These are phyloP conservation scores for Rhabdomys pumilio DNA, from an alignment of 2,797 vertebrate genomes.

Conservation along the genomic window DNA sequence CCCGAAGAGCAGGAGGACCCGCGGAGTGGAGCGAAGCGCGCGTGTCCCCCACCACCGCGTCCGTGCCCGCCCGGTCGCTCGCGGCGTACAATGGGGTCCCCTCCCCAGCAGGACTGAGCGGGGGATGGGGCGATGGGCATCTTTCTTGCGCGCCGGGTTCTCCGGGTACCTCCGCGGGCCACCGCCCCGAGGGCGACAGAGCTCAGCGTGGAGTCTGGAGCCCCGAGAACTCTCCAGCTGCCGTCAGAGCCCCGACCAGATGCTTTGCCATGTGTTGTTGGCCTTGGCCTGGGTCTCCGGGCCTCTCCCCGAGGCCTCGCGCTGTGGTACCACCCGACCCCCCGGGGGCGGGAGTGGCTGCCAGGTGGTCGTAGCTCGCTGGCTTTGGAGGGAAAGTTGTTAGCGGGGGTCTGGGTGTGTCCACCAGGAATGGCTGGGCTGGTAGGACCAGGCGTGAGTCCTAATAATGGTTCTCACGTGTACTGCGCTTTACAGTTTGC, in stretches of 20 bases:
- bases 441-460: slow-evolving; percentile 19
- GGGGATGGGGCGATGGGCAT: slow-evolving; percentile 80
- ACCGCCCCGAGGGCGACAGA: slow-evolving; percentile 75
- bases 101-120: slow-evolving; percentile 74
- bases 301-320: slow-evolving; percentile 60
- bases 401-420: slow-evolving; percentile 81
- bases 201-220: slow-evolving; percentile 74
- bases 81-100: slow-evolving; percentile 83
- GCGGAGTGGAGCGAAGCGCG: slow-evolving; percentile 62
- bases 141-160: slow-evolving; percentile 66
- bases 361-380: slow-evolving; percentile 16
- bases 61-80: slow-evolving; percentile 72
- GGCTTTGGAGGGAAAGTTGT: slow-evolving; percentile 77
- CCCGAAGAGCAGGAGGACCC: background rate
- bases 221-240: slow-evolving; percentile 78
- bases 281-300: slow-evolving; percentile 77
- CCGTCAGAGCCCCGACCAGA: slow-evolving; percentile 76
- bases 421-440: slow-evolving; percentile 68
- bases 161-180: slow-evolving; percentile 75
- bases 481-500: slow-evolving; percentile 74
- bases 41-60: slow-evolving; percentile 14
- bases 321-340: slow-evolving; percentile 61
- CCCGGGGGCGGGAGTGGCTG: slow-evolving; percentile 47
- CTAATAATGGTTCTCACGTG: slow-evolving; percentile 74
- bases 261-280: slow-evolving; percentile 81